Evolutionary conservation across 64 coral and sea anemone species (phyloP), one percentile per base, ranked within the genome.

Genomic region (Montipora sp.): DNA sequence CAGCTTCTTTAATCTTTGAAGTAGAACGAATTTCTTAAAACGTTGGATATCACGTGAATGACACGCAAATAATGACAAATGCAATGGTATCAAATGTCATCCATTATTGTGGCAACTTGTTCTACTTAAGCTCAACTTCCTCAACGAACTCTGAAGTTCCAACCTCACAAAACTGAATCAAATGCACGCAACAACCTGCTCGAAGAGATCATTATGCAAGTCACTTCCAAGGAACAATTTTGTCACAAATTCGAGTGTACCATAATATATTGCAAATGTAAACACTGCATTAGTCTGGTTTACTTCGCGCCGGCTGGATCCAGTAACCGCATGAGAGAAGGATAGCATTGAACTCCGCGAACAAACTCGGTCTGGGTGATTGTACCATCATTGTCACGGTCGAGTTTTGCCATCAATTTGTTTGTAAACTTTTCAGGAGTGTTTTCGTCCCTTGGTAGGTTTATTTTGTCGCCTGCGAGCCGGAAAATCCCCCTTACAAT

Each of bases 311-410:
- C 82, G 27, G 82, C 82, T 72, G 82, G 82, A 74, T 97, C 95
- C 92, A 97, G n/a, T 78, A 97, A 75, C 95, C 94, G 90, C 95
- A 97, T 97, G 27, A 97, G 94, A 27, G 92, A 94, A 58, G 95
- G 95, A 51, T 97, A 97, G 59, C 95, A 97, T 36, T 97, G 89
- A 16, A 90, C 88, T 3, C 95, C 95, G 0, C 95, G 92, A 18
- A 97, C 75, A 89, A 97, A 97, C 22, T 97, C 95, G n/a, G 89
- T 94, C 65, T 89, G 89, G 15, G 83, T 97, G 47, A 97, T 92
- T 51, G 95, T 91, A 2, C 95, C 95, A 85, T 92, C 91, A 77
- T 97, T 97, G 77, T 97, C 95, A 15, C 92, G 90, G 51, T 97
- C 95, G 10, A 97, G 92, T 51, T 94, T 93, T 87, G 78, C 78